Base-by-base conservation (phyloP, 2,113 vertebrate genomes). In the Tapirus terrestris region DNA sequence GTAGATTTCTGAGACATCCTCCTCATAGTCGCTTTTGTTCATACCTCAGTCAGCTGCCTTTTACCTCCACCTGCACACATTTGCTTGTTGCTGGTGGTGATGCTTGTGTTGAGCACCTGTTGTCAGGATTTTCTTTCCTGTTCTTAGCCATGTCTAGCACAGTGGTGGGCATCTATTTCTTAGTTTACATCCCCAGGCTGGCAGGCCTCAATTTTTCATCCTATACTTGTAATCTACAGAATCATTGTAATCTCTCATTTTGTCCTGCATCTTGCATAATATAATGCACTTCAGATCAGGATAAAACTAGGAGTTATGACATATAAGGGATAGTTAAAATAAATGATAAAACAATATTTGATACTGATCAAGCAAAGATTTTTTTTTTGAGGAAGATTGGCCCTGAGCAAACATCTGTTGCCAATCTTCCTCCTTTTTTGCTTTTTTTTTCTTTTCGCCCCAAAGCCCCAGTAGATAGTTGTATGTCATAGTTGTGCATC, bases 161-260 rank as follows among this genome's bases (percentile, higher is more conserved):
- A 63, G 6, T 8, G 17, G 61, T 39, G 20, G 36, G 7, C 48
- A 73, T 45, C 21, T 63, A 12, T 39, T 95, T 93, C 36, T 65
- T 33, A 85, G 21, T 63, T 67, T 43, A 39, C 6, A 73, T 36
- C 65, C 27, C 14, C 21, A 51, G 20, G 43, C 20, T 83, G 65
- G 51, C 13, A 90, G 51, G 23, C 39, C 72, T 96, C 53, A 20
- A 6, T 72, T 92, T 73, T 23, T 96, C 91, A 72, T 33, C 20
- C 67, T 83, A 36, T 23, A 27, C 90, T 91, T 63, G 39, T 82
- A 60, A 94, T 61, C 48, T 89, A 65, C 7, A 68, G 73, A 85
- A 68, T 83, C 21, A 45, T 11, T 29, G 13, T 18, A 65, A 6
- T 53, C 29, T 92, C 25, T 82, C 65, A 77, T 70, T 82, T 68